Evolutionary conservation across 1,140 invertebrate genomes (phyloP), one percentile per base, ranked within the genome.

Genomic region (Metaphire vulgaris): DNA sequence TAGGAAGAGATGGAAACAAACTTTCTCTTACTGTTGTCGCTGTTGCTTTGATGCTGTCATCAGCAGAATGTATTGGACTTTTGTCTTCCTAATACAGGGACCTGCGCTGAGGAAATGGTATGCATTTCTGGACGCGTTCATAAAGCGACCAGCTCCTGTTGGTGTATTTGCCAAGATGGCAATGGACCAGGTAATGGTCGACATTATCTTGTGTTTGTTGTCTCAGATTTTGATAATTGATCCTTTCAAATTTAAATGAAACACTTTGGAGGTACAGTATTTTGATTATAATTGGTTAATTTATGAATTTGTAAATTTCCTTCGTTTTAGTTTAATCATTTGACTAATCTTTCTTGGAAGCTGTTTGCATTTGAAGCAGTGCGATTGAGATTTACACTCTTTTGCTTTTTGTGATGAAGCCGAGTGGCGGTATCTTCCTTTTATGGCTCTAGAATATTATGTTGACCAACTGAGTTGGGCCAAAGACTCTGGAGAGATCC

Each of bases 101-200:
- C 69, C 69, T 12, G n/a, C 69, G 32, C 32, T 71, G 21, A 71
- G 69, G 32, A n/a, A 30, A 26, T 71, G 69, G 69, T 71, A 32
- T 71, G 69, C 33, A n/a, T 71, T 71, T 71, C 32, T 71, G 26
- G 69, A 71, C 29, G 1, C 30, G 33, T 15, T n/a, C 28, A 31
- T 71, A 29, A 71, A 29, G 21, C 28, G 69, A 71, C 69, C 69
- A 14, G 30, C 69, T 0, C 69, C 69, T 71, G 28, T 71, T 2
- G 69, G 69, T 6, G 69, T 71, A 26, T 31, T 71, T 28, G 30
- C 31, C 14, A 71, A 71, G 21, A 29, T 71, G 31, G 69, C 69
- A 29, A n/a, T 33, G 26, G 69, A 71, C 32, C 69, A 71, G 28
- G 69, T 71, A 31, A 71, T 15, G n/a, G n/a, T n/a, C n/a, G n/a